Percentiles rank a stretch among this genome's conserved stretches.
Conservation (phyloP, 2,113 vertebrate genomes). For the Ramphastos sulfuratus region DNA sequence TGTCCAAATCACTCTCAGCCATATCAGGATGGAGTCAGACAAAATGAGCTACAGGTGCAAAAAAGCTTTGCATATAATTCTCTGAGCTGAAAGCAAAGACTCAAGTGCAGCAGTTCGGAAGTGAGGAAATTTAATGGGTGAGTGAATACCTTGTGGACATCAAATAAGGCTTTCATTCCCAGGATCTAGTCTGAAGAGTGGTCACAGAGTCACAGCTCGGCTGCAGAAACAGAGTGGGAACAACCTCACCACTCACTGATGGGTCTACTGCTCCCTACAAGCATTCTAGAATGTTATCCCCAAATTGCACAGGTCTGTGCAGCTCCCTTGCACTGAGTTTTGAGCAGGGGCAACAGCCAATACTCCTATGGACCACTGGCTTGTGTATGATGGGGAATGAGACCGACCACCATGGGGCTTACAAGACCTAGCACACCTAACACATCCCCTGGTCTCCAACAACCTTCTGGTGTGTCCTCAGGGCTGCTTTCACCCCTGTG, state of each 20-base stretch:
- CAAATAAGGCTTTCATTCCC: constrained; percentile 4
- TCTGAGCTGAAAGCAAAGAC: not conserved
- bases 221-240: not conserved
- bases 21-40: not conserved
- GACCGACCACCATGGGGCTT: not conserved
- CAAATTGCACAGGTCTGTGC: rapidly evolving
- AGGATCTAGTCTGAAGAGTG: not conserved
- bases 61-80: not conserved
- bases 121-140: not conserved
- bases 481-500: not conserved
- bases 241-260: not conserved
- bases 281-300: not conserved
- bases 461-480: not conserved
- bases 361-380: not conserved
- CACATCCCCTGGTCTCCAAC: not conserved
- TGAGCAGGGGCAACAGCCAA: not conserved
- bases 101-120: constrained; percentile 19
- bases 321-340: not conserved
- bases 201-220: not conserved
- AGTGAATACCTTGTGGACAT: constrained; percentile 2
- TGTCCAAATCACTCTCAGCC: not conserved
- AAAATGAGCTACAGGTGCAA: not conserved
- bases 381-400: not conserved
- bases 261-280: not conserved
- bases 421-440: not conserved